Evolutionary conservation across 2,113 vertebrate species (phyloP), one percentile per base, ranked within the genome.

Genomic region (Burhinus oedicnemus): DNA sequence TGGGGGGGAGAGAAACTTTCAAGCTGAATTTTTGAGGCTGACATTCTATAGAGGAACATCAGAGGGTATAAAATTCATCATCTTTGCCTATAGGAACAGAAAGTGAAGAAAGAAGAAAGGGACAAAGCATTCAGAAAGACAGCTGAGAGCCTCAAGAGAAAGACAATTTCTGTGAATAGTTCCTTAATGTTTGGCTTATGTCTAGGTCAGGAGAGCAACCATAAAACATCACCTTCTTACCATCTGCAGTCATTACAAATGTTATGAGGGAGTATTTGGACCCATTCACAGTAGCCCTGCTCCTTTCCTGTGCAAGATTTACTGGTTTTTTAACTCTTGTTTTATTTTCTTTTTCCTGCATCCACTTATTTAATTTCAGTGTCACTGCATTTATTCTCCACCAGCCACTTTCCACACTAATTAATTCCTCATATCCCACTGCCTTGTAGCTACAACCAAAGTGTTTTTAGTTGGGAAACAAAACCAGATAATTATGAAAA

Each of bases 181-280:
- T 83, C 27, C 38, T 94, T 94, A 92, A 92, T 94, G 42, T 76
- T 95, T 89, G 88, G 40, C 70, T 97, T 90, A 85, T 79, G 77
- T 89, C 62, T 89, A 84, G 83, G 90, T 96, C 90, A 97, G 61
- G 70, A 95, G 81, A 95, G 58, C 66, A 96, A 74, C 65, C 45
- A 78, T 40, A 70, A 92, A 96, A 89, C 93, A 77, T 89, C 95
- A 95, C 88, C 86, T 96, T 90, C 49, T 78, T 82, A 89, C 52
- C 65, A 74, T 75, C 89, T 93, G 62, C 66, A 90, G 74, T 76
- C 82, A 83, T 88, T 75, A 62, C 26, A 77, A 62, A 87, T 60
- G 42, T 51, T 76, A 34, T 30, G 62, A 91, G 60, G 44, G n/a
- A 83, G 7, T 15, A 52, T 85, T 79, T 70, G 29, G 51, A 83